These are phyloP conservation scores for Toxotes lorentzi DNA, from an alignment of 2,797 vertebrate species.

Conservation along the genomic window DNA sequence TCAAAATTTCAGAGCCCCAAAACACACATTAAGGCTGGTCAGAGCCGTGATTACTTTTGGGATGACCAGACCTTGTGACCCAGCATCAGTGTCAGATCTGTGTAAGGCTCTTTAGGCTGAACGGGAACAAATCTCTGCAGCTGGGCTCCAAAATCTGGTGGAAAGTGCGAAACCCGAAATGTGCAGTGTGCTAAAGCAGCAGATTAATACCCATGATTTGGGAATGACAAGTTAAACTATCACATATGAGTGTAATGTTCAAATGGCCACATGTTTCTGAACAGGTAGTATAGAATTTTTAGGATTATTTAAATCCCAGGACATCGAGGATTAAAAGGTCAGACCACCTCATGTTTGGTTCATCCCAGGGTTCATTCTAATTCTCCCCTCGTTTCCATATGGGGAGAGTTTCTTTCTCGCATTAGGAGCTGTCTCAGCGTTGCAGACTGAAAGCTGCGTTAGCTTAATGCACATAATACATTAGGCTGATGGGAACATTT, in stretches of 20 bases:
- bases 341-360: background rate
- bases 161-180: background rate
- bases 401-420: constrained; percentile 1
- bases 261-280: background rate
- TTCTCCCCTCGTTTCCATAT: constrained; percentile 9
- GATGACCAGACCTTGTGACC: background rate
- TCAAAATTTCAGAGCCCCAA: background rate
- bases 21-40: background rate
- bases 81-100: background rate
- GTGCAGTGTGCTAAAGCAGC: background rate
- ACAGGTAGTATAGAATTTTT: background rate
- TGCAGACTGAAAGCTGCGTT: constrained; percentile 41
- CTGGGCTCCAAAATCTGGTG: background rate
- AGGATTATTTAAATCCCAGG: constrained; percentile 4
- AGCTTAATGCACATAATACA: constrained; percentile 65
- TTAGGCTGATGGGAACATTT: constrained; percentile 67
- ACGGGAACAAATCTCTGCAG: constrained; percentile 18
- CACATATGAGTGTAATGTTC: background rate
- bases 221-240: background rate
- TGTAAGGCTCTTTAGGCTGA: background rate
- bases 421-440: constrained; percentile 16
- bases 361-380: background rate
- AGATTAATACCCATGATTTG: background rate
- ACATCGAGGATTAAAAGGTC: background rate
- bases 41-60: background rate